These are phyloP conservation scores for Napeogenes inachia DNA, from an alignment of 2,888 invertebrate genomes.

Conservation along the genomic window DNA sequence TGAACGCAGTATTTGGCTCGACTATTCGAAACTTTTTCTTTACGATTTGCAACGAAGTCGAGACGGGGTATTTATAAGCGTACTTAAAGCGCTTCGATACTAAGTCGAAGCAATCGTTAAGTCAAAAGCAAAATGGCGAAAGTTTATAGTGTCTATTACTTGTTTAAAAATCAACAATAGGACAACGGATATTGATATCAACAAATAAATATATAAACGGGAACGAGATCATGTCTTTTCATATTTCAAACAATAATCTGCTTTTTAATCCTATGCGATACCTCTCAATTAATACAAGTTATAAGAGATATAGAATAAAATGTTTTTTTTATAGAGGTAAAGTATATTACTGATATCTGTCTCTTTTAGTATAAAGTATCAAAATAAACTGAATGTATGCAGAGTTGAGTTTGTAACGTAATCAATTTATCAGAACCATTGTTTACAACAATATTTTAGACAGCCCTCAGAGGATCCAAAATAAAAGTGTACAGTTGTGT, in stretches of 20 bases:
- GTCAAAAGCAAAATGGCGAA: slow-evolving; percentile 38
- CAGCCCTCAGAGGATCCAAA: slow-evolving; percentile 31
- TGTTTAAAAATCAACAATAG: slow-evolving; percentile 60
- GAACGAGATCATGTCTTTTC: too few relatives aligned
- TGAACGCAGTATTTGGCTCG: slow-evolving; percentile 23
- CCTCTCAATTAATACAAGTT: too few relatives aligned
- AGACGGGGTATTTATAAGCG: slow-evolving; percentile 32
- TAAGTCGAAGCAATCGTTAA: slow-evolving; percentile 33
- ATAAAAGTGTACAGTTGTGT: slow-evolving; percentile 54
- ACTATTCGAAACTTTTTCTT: slow-evolving; percentile 30
- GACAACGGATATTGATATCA: slow-evolving; percentile 52
- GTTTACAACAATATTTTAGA: slow-evolving; percentile 29
- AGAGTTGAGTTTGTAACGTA: slow-evolving; percentile 29
- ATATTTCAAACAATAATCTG: too few relatives aligned
- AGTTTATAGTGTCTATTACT: slow-evolving; percentile 54
- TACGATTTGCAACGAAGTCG: slow-evolving; percentile 28
- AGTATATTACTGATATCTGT: slow-evolving; percentile 3
- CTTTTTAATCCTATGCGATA: too few relatives aligned
- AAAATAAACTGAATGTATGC: slow-evolving; percentile 17
- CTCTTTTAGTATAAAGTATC: slow-evolving; percentile 10
- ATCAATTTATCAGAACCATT: slow-evolving; percentile 31
- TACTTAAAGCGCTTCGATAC: slow-evolving; percentile 31
- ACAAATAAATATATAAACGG: not conserved
- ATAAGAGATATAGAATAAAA: too few relatives aligned
- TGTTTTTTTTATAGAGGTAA: too few relatives aligned